Evolutionary conservation across 1,140 invertebrate genomes (phyloP), one percentile per base, ranked within the genome.

Genomic region (Aphis gossypii): DNA sequence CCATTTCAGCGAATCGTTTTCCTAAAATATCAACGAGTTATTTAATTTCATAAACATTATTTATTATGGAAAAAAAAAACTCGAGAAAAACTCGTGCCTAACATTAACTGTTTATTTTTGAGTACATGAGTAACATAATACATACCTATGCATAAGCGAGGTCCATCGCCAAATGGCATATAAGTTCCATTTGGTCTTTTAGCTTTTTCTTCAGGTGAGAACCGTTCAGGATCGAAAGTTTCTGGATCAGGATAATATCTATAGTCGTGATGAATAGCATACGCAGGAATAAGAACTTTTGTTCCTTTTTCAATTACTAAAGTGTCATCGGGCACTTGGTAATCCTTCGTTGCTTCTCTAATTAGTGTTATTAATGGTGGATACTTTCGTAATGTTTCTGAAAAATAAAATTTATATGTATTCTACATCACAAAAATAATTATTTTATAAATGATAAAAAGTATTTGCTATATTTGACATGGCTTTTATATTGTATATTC

Each of bases 151-250:
- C 60, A n/a, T n/a, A 76, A 18, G 14, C 60, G 60, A 76, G 30
- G 60, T n/a, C 60, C 60, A n/a, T 76, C 60, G 1, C 60, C 60
- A 76, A 96, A 97, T 9, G 96, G 96, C 56, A 96, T 94, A 94
- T 95, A 96, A 6, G 95, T 94, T 60, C 94, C 95, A 46, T 94
- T 95, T 93, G 94, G 95, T 54, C 96, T 94, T 23, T 94, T 94
- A 23, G 94, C 87, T 44, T 94, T 94, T 92, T 94, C 94, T 89
- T 95, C 95, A 9, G 94, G 94, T n/a, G 95, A 94, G 94, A 97
- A 97, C 89, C 96, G 95, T 89, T 97, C 96, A 0, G 97, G 97
- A 94, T 97, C 95, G 94, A 96, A 97, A 25, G 94, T 95, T 30
- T 96, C 95, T 5, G 97, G 96, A 93, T 97, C 95, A 14, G 96